Evolutionary conservation across 2,113 vertebrate genomes (phyloP).

Genomic region (Macaca nemestrina): DNA sequence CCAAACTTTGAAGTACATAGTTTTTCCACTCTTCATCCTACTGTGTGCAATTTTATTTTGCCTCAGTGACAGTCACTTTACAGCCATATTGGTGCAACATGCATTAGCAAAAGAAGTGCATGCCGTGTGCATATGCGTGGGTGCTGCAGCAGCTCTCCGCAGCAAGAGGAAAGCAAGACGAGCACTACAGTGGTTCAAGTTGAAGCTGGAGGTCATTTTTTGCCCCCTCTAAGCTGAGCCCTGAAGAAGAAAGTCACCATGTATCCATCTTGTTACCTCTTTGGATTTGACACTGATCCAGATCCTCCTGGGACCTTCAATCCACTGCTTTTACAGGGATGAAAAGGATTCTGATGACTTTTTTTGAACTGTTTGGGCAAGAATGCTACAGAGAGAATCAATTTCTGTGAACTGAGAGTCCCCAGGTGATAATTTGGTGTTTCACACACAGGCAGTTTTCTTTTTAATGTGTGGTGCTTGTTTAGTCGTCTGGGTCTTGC

Average conservation of each 20-base stretch:
- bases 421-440: background rate
- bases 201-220: background rate
- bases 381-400: background rate
- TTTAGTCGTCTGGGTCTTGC: background rate
- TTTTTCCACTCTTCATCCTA: background rate
- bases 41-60: background rate
- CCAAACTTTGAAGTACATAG: background rate
- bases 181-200: background rate
- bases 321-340: background rate
- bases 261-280: background rate
- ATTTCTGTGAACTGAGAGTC: background rate
- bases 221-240: too few species aligned
- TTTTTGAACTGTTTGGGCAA: background rate
- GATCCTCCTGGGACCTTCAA: background rate
- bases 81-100: background rate
- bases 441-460: background rate
- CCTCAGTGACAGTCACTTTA: background rate
- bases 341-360: background rate
- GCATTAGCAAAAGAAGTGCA: background rate
- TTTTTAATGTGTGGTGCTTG: background rate
- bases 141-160: rapidly evolving
- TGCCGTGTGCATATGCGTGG: rapidly evolving
- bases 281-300: background rate
- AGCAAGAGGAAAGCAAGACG: rapidly evolving
- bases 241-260: rapidly evolving